Percentiles rank a stretch among this genome's conserved stretches.
phyloP scores from a whole-genome alignment of 2,113 vertebrate species.

The Heptranchias perlo region DNA sequence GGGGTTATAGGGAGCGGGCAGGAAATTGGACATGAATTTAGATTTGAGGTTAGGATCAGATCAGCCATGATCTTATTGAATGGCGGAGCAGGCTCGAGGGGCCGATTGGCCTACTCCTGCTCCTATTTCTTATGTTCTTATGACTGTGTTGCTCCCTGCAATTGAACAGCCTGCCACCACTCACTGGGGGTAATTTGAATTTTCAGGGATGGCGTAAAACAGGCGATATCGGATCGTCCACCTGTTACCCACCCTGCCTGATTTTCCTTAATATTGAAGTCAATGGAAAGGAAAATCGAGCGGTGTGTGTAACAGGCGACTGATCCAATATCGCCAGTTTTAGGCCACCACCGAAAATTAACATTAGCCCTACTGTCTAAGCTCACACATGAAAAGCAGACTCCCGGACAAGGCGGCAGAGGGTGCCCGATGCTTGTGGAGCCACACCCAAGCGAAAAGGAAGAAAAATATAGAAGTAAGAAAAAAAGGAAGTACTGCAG shows the following conservation, averaged over 20 bases:
- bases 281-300: too few species aligned
- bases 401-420: background rate
- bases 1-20: too few species aligned
- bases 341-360: background rate
- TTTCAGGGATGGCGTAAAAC: background rate
- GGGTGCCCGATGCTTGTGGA: background rate
- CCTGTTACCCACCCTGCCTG: background rate
- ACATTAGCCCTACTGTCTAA: background rate
- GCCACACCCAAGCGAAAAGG: background rate
- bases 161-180: background rate
- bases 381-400: background rate
- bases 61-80: too few species aligned
- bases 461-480: background rate
- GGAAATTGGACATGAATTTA: too few species aligned
- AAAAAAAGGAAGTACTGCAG: too few species aligned
- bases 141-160: background rate
- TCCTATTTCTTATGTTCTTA: too few species aligned
- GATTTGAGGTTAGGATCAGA: too few species aligned
- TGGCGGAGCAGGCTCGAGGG: too few species aligned
- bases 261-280: too few species aligned
- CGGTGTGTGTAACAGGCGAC: background rate
- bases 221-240: background rate
- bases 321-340: background rate
- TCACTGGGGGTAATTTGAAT: background rate
- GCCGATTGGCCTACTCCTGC: too few species aligned